A percentile compares a stretch with the other conserved stretches of the same genome.
These are phyloP conservation scores for Griposia aprilina DNA, from an alignment of 2,888 invertebrate genomes.

Conservation along the genomic window DNA sequence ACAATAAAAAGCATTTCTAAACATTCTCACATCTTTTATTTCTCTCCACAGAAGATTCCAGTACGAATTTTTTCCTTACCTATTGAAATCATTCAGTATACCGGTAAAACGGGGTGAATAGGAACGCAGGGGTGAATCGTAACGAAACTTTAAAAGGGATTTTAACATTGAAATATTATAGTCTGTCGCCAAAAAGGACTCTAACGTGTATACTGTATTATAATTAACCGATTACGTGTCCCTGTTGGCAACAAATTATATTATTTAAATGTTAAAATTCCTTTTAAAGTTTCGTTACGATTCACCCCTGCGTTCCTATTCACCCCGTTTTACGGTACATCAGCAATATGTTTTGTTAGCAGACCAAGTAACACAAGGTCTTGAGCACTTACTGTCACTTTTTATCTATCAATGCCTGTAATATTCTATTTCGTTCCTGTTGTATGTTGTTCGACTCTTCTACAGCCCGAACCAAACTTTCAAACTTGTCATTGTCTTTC, in stretches of 20 bases:
- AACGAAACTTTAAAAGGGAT: too few species aligned
- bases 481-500: constrained; percentile 80
- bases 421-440: constrained; percentile 84
- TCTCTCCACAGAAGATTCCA: constrained; percentile 11
- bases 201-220: too few species aligned
- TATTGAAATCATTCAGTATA: background rate
- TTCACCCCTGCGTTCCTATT: too few species aligned
- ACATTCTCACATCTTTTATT: constrained; percentile 76
- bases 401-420: constrained; percentile 80
- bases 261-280: too few species aligned
- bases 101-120: too few species aligned
- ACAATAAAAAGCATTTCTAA: constrained; percentile 90
- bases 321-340: too few species aligned
- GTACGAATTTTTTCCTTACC: background rate
- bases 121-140: too few species aligned
- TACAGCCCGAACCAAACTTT: constrained; percentile 78
- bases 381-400: constrained; percentile 54
- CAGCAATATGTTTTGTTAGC: background rate
- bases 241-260: too few species aligned
- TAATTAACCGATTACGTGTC: too few species aligned
- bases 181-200: too few species aligned
- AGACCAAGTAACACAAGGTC: background rate
- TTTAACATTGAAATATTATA: too few species aligned
- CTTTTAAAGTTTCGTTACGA: too few species aligned
- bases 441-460: constrained; percentile 86